Evolutionary conservation across 2,797 vertebrate genomes (phyloP).

Genomic region (Valencia hispanica): DNA sequence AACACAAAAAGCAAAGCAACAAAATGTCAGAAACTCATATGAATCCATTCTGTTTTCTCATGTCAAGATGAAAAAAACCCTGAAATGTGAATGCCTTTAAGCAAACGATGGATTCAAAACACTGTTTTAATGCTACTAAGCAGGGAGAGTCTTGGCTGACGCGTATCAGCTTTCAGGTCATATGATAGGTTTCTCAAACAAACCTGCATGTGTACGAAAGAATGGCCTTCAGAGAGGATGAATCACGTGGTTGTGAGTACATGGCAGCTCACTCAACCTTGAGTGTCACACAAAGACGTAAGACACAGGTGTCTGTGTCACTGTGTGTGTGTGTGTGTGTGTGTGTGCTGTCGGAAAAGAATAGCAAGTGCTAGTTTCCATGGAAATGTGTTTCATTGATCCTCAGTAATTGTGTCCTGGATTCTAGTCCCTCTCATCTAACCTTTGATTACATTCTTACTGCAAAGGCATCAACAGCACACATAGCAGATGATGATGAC

Average conservation of each 20-base stretch:
- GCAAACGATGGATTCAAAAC: not conserved
- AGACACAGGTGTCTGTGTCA: slow-evolving; percentile 21
- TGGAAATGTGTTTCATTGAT: slow-evolving; percentile 46
- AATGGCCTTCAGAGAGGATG: slow-evolving; percentile 5
- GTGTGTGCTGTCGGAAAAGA: slow-evolving; percentile 17
- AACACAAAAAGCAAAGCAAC: slow-evolving; percentile 9
- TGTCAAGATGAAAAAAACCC: slow-evolving; percentile 46
- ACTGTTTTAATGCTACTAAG: slow-evolving; percentile 7
- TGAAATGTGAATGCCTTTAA: not conserved
- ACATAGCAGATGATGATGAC: not conserved
- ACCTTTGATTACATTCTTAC: not conserved
- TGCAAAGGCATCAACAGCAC: not conserved
- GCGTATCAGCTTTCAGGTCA: slow-evolving; percentile 36
- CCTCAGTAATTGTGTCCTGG: slow-evolving; percentile 20
- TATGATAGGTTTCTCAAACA: slow-evolving; percentile 33
- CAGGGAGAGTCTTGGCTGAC: not conserved
- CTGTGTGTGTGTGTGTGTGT: slow-evolving; percentile 9
- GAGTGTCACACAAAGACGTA: slow-evolving; percentile 32
- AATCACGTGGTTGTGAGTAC: slow-evolving; percentile 34
- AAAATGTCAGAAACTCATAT: slow-evolving; percentile 7
- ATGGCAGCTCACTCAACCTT: slow-evolving; percentile 23
- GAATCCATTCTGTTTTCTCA: slow-evolving; percentile 21
- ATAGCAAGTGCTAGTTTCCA: slow-evolving; percentile 47
- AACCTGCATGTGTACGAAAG: slow-evolving; percentile 24
- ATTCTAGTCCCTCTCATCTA: slow-evolving; percentile 2